These are phyloP conservation scores for Paramisgurnus dabryanus DNA, from an alignment of 2,113 vertebrate species.

Conservation along the genomic window DNA sequence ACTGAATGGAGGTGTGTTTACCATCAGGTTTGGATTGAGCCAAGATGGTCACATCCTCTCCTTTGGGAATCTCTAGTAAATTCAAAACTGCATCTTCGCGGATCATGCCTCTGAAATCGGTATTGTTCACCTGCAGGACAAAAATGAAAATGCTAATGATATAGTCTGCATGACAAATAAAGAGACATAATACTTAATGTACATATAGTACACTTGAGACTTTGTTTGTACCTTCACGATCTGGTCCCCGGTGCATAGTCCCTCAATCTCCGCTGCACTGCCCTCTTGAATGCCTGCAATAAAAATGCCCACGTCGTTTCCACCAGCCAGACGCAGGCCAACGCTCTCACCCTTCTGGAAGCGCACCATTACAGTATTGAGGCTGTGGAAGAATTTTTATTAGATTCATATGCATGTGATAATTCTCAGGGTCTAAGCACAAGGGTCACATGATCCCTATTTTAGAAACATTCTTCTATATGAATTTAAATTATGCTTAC, in stretches of 20 bases:
- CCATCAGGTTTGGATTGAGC: constrained; percentile 95
- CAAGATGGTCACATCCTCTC: constrained; percentile 91
- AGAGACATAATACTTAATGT: background rate
- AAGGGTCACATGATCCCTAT: too few species aligned
- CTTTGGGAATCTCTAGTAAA: constrained; percentile 94
- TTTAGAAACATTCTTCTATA: too few species aligned
- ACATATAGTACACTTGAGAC: background rate
- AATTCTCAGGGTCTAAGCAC: too few species aligned
- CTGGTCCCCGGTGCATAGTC: constrained; percentile 90
- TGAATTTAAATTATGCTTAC: too few species aligned
- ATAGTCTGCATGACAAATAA: background rate
- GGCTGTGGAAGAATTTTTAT: constrained; percentile 63
- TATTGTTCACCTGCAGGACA: constrained; percentile 83
- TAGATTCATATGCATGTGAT: too few species aligned
- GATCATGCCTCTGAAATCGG: constrained; percentile 94
- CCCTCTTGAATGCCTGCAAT: constrained; percentile 95
- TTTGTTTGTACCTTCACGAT: constrained; percentile 86
- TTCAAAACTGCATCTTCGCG: constrained; percentile 94
- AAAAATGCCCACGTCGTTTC: constrained; percentile 97
- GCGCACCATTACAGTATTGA: constrained; percentile 89
- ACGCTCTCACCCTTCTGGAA: constrained; percentile 95
- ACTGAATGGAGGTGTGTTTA: constrained; percentile 50
- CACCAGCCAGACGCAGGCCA: constrained; percentile 90
- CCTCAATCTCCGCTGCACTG: constrained; percentile 89
- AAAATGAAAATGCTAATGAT: background rate